Base-by-base conservation (phyloP, 2,888 invertebrate species). In the Drosophila macrothrix region DNA sequence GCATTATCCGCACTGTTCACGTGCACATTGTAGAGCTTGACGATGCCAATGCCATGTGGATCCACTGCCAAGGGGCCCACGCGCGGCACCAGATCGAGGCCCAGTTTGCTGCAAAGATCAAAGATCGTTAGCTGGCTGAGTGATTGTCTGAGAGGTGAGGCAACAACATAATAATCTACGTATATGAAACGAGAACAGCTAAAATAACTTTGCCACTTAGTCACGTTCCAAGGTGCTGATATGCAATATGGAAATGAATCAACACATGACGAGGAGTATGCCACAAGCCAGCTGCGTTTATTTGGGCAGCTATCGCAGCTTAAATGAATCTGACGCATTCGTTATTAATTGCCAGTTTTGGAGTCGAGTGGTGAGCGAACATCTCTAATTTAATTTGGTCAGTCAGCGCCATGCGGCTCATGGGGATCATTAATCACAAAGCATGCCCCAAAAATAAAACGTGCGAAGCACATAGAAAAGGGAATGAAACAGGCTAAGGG, bases 21-120 rank as follows among this genome's bases (percentile, higher is more conserved):
- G 84, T 96, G 96, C 31, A 97, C 97, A 91, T 97, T 95, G 93
- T 98, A 97, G 25, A 99, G 94, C 88, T 98, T 97, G 56, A 98
- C 97, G 43, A 98, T 95, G 82, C 98, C 98, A 94, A 97, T 96
- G 58, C 96, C 95, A 90, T 97, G 97, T 37, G 97, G 97, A 92
- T 98, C 97, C 43, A 98, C 98, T 93, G 97, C 97, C 91, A 97
- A 96, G 33, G 97, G 96, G 39, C 97, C 97, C 78, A 97, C 96
- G 33, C 99, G 95, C 0, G 99, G 99, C 31, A 99, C 98, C 91
- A 99, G 93, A 93, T 99, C 99, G 91, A 99, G 93, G 0, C 97
- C 97, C 60, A 99, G 95, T 94, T 98, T 97, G 93, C 98, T 98
- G 94, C 49, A 95, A 92, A 61, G 67, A 73, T 64, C 46, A n/a